These are phyloP conservation scores for Pseudorhombus dupliciocellatus DNA, from an alignment of 2,113 vertebrate genomes.

Conservation along the genomic window DNA sequence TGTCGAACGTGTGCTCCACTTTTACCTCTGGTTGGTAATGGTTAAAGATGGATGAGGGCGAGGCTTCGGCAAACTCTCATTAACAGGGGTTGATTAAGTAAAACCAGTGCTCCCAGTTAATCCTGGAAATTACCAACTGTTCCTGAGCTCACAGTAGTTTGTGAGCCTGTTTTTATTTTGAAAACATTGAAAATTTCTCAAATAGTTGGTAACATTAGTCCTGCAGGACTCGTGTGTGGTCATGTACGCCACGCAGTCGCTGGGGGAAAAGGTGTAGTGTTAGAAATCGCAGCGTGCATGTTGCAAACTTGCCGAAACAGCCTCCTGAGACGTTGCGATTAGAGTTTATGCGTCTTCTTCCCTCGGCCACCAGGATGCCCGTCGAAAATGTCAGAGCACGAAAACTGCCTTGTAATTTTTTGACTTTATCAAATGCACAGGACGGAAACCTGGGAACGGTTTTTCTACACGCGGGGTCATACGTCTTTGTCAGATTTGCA, in stretches of 20 bases:
- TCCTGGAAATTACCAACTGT: too few species aligned
- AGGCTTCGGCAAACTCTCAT: conserved; percentile 22
- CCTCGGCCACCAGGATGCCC: not conserved
- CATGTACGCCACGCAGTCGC: not conserved
- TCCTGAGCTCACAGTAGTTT: too few species aligned
- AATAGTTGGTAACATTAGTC: not conserved
- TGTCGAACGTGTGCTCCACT: conserved; percentile 35
- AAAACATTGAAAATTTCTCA: not conserved
- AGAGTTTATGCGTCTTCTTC: not conserved
- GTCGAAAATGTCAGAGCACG: not conserved
- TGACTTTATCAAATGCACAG: not conserved
- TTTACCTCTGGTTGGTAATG: conserved; percentile 55
- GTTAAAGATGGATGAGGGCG: conserved; percentile 43
- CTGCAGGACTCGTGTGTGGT: not conserved
- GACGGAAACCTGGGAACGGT: not conserved
- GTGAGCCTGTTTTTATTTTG: too few species aligned
- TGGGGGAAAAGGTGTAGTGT: not conserved
- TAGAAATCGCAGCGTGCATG: not conserved
- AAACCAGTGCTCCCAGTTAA: not conserved
- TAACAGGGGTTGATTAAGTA: conserved; percentile 11
- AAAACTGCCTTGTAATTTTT: not conserved
- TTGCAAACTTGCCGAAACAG: not conserved
- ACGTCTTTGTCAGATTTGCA: conserved; percentile 1
- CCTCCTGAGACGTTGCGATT: not conserved
- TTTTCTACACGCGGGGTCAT: not conserved